A percentile compares a stretch with the other conserved stretches of the same genome.
Conservation (phyloP, 1,140 invertebrate genomes). For the Glossosoma conforme region DNA sequence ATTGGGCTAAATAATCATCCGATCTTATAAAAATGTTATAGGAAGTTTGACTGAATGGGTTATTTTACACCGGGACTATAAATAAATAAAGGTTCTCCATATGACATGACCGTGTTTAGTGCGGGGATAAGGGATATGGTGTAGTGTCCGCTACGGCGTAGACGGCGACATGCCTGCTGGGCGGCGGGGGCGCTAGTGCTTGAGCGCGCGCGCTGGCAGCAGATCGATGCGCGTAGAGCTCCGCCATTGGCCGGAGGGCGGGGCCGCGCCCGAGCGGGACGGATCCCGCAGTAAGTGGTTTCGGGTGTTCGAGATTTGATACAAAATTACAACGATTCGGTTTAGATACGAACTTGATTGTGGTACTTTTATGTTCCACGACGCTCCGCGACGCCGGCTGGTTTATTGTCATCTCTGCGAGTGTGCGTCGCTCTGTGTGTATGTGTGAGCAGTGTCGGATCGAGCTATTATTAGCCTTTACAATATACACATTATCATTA, state of each 20-base stretch:
- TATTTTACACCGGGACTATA: too few species aligned
- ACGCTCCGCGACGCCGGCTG: conserved; percentile 10
- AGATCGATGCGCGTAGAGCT: conserved; percentile 25
- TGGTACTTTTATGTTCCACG: conserved; percentile 15
- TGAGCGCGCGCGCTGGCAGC: too few species aligned
- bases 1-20: too few species aligned
- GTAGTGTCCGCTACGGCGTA: not conserved
- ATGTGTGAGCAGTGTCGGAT: not conserved
- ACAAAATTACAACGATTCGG: conserved; percentile 27
- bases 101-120: too few species aligned
- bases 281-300: conserved; percentile 24
- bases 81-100: too few species aligned
- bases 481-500: too few species aligned
- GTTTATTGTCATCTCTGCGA: conserved; percentile 17
- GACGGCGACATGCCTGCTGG: not conserved
- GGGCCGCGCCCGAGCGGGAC: conserved; percentile 10
- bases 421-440: not conserved
- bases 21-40: too few species aligned
- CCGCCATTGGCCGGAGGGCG: conserved; percentile 28
- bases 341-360: conserved; percentile 24
- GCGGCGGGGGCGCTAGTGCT: not conserved
- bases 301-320: conserved; percentile 25
- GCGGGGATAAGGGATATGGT: not conserved
- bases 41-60: too few species aligned
- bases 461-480: not conserved